Conservation (phyloP, 1,140 invertebrate genomes). For the Mylabris phalerata region DNA sequence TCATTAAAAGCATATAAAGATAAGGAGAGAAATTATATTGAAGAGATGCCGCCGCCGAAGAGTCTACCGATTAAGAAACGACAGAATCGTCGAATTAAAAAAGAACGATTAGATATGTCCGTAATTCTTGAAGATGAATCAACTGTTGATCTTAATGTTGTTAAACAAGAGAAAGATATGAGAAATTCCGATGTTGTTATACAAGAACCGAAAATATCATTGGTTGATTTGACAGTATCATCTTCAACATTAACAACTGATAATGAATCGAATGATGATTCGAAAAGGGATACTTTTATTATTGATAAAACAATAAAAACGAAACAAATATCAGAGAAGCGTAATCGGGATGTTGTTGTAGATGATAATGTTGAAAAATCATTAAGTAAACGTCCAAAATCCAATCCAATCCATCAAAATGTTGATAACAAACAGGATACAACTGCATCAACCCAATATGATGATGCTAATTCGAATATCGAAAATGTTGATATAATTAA, state of each 20-base stretch:
- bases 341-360: background rate
- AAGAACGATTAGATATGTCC: constrained; percentile 1
- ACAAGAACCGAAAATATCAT: constrained; percentile 5
- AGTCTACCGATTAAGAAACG: background rate
- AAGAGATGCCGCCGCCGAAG: constrained; percentile 23
- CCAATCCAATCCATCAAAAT: background rate
- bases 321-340: background rate
- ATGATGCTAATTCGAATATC: constrained; percentile 22
- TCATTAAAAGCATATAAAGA: background rate
- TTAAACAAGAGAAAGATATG: background rate
- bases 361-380: constrained; percentile 6
- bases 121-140: background rate
- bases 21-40: background rate
- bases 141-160: constrained; percentile 7
- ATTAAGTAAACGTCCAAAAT: constrained; percentile 9
- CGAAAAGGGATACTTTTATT: constrained; percentile 1
- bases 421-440: too few relatives aligned
- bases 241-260: background rate
- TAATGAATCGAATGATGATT: background rate
- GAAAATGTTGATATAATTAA: constrained; percentile 12
- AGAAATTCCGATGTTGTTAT: constrained; percentile 20
- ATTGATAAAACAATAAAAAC: background rate
- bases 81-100: constrained; percentile 19
- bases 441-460: constrained; percentile 12
- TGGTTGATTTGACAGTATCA: constrained; percentile 11